phyloP scores from a whole-genome alignment of 1,140 invertebrate species.

The Drosophila nebulosa region DNA sequence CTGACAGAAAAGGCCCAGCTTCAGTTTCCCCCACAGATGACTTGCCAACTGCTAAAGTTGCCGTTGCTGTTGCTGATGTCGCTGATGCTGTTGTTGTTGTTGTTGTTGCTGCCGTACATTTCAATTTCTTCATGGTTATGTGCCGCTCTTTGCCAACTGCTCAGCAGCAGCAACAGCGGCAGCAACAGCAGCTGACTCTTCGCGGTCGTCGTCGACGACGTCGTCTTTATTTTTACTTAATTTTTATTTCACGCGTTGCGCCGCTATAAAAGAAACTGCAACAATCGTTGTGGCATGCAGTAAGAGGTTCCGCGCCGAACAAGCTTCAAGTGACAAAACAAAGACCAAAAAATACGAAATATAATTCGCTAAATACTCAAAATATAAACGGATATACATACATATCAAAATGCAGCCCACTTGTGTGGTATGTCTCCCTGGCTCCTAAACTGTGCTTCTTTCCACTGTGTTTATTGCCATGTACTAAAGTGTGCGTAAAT shows the following conservation, averaged over 20 bases:
- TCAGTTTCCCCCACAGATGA: constrained; percentile 55
- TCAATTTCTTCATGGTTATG: constrained; percentile 74
- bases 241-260: constrained; percentile 73
- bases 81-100: constrained; percentile 23
- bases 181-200: not conserved
- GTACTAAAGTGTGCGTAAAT: constrained; percentile 14
- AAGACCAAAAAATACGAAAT: constrained; percentile 8
- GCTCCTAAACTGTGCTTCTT: not conserved
- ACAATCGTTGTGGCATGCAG: constrained; percentile 76
- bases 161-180: constrained; percentile 14
- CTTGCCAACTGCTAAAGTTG: constrained; percentile 46
- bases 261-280: constrained; percentile 80
- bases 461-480: not conserved
- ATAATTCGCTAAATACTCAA: constrained; percentile 2
- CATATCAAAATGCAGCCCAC: constrained; percentile 70
- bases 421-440: constrained; percentile 70
- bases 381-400: constrained; percentile 37
- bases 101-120: constrained; percentile 48
- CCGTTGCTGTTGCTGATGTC: constrained; percentile 23
- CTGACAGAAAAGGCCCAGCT: constrained; percentile 14
- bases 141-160: constrained; percentile 70
- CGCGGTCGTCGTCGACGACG: constrained; percentile 31
- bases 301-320: constrained; percentile 77
- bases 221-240: constrained; percentile 70
- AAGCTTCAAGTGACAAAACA: constrained; percentile 42